phyloP scores from a whole-genome alignment of 2,113 vertebrate species.

The Pristiophorus japonicus region DNA sequence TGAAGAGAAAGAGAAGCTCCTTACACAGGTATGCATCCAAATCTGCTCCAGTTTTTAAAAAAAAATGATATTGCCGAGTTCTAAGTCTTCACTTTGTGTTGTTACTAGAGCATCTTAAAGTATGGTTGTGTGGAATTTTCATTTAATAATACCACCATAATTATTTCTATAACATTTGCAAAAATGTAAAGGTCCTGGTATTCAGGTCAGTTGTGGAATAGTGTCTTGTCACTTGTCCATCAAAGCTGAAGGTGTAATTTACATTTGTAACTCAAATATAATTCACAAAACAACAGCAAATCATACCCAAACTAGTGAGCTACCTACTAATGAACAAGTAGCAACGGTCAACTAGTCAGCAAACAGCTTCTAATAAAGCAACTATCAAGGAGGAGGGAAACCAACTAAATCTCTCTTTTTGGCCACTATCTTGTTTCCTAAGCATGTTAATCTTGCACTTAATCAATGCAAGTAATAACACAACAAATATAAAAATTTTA shows the following conservation, averaged over 20 bases:
- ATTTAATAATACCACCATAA: background rate
- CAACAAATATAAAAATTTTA: background rate
- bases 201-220: background rate
- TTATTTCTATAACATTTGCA: background rate
- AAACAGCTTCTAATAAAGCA: background rate
- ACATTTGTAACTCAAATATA: background rate
- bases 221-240: background rate
- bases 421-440: background rate
- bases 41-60: background rate
- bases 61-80: background rate
- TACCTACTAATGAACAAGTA: background rate
- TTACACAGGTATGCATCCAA: conserved; percentile 64
- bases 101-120: background rate
- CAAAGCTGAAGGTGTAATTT: background rate
- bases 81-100: background rate
- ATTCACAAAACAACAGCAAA: background rate
- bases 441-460: background rate
- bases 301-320: background rate
- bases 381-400: background rate
- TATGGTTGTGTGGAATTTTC: background rate
- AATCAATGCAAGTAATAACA: background rate
- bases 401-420: background rate
- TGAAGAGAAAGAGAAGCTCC: conserved; percentile 78
- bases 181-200: background rate
- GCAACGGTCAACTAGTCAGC: background rate